Conservation (phyloP, 1,140 invertebrate genomes). For the Microplitis mediator region DNA sequence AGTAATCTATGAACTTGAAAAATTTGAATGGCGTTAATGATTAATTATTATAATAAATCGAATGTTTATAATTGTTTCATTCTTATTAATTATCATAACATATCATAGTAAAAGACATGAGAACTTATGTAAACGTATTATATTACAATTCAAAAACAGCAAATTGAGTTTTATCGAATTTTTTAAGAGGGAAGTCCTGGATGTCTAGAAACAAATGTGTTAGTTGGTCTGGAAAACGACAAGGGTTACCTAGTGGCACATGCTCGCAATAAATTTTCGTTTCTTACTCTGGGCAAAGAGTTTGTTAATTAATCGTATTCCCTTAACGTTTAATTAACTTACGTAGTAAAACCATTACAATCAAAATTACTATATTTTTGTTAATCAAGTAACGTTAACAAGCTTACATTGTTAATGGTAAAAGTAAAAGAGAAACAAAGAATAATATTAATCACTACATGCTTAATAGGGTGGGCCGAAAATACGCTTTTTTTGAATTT, state of each 20-base stretch:
- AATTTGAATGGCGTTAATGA: too few species aligned
- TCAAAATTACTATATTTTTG: not conserved
- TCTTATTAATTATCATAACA: too few species aligned
- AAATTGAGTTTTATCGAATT: too few species aligned
- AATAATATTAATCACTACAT: not conserved
- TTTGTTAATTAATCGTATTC: slow-evolving; percentile 10
- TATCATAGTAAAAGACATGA: too few species aligned
- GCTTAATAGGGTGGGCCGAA: too few species aligned
- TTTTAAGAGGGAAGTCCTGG: too few species aligned
- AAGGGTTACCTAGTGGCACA: not conserved
- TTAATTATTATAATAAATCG: too few species aligned
- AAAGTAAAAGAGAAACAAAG: not conserved
- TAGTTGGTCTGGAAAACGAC: not conserved
- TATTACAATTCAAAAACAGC: too few species aligned
- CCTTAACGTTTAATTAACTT: slow-evolving; percentile 21
- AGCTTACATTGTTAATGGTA: not conserved
- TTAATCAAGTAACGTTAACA: slow-evolving; percentile 4
- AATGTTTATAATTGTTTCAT: too few species aligned
- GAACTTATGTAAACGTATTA: too few species aligned
- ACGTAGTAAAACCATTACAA: not conserved
- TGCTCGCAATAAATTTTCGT: slow-evolving; percentile 8
- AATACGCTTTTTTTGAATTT: too few species aligned
- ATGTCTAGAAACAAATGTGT: not conserved
- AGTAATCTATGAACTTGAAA: too few species aligned
- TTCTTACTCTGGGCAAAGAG: not conserved